Base-by-base conservation (phyloP, 1,140 invertebrate species). In the Zaprionus africanus region DNA sequence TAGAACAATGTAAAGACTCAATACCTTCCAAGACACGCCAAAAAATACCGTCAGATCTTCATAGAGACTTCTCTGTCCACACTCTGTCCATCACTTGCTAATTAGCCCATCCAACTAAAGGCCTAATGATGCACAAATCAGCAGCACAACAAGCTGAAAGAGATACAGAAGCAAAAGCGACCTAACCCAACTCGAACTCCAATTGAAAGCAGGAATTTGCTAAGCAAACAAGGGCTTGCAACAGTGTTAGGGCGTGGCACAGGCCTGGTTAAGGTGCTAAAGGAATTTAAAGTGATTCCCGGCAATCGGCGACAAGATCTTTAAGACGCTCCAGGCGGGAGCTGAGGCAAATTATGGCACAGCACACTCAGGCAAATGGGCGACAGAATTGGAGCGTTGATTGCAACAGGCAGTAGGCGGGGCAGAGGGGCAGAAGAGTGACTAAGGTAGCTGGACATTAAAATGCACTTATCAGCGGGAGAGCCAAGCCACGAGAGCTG, bases 391-490 rank as follows among this genome's bases (percentile, higher is more conserved):
- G 65, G 65, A 17, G 67, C 78, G 60, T 70, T 90, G 81, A 88
- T 90, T 88, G 53, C 17, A 68, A 76, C 75, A 66, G 46, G 57
- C 68, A 79, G 81, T 22, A 17, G 19, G 5, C 4, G 19, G 0
- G 17, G 11, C 4, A 70, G 69, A 49, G 64, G 41, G 51, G 36
- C 36, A 36, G 34, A 7, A 26, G 6, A 12, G 70, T 22, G 24
- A 4, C 13, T 31, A 31, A 31, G n/a, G 15, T 17, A 31, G 22
- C 19, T 22, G 49, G 67, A 90, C 85, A 90, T 90, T 90, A 90
- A 90, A 90, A 90, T 79, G 82, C 85, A 90, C 86, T 90, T 90
- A 90, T 86, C 86, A 76, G 24, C 26, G 34, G 34, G 7, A 41
- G 28, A 36, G 26, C 24, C 15, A 17, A 54, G 41, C 51, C 26